Conservation (phyloP, 2,888 invertebrate genomes). For the Nymphalis c-album region DNA sequence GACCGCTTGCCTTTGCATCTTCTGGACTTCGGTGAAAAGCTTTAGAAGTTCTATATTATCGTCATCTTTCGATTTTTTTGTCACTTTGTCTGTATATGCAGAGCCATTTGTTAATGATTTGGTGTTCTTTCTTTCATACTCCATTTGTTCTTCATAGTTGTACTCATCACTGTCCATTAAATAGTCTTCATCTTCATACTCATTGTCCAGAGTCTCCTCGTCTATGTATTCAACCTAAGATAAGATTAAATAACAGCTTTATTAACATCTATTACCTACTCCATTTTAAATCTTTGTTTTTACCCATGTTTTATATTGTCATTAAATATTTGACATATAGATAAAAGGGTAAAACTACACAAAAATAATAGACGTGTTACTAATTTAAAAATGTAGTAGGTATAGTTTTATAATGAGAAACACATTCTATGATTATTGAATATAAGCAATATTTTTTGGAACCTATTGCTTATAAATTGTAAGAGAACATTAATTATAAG, state of each 20-base stretch:
- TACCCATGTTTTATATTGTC: too few species aligned
- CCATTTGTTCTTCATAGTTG: constrained; percentile 25
- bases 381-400: constrained; percentile 10
- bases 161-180: constrained; percentile 46
- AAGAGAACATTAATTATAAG: too few species aligned
- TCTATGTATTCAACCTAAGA: constrained; percentile 76
- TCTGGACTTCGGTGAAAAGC: constrained; percentile 71
- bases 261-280: too few species aligned
- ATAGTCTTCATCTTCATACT: constrained; percentile 58
- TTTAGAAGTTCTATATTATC: constrained; percentile 59
- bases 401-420: too few species aligned
- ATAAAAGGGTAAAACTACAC: too few species aligned
- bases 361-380: too few species aligned
- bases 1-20: constrained; percentile 65
- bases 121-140: constrained; percentile 15
- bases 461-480: too few species aligned
- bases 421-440: too few species aligned
- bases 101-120: constrained; percentile 36
- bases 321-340: too few species aligned
- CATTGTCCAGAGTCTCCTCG: constrained; percentile 69
- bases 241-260: constrained; percentile 6
- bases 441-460: too few species aligned
- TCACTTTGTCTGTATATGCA: constrained; percentile 6
- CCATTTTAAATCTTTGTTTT: too few species aligned
- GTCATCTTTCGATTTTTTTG: constrained; percentile 35